A percentile compares a stretch with the other conserved stretches of the same genome.
phyloP scores from a whole-genome alignment of 1,140 invertebrate species.

The Mactra quadrangularis region DNA sequence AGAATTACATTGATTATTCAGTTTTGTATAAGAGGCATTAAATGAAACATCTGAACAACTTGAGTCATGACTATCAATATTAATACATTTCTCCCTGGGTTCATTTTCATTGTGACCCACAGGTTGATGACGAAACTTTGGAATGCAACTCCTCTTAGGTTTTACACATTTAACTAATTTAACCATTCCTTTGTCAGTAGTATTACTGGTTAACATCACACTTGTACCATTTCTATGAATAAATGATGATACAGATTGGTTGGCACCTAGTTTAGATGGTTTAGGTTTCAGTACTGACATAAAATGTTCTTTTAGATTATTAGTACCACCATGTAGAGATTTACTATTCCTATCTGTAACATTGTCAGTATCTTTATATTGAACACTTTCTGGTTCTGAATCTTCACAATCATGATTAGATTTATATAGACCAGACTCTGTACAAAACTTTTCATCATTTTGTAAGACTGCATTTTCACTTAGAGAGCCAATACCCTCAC shows the following conservation, averaged over 20 bases:
- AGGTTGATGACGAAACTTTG: constrained; percentile 13
- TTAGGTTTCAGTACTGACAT: neutral
- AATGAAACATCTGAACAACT: neutral
- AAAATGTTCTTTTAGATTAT: neutral
- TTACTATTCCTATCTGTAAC: no score
- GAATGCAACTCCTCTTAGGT: constrained; percentile 11
- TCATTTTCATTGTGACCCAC: neutral
- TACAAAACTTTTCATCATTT: constrained; percentile 5
- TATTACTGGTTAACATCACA: neutral
- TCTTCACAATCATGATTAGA: constrained; percentile 30
- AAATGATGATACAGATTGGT: neutral
- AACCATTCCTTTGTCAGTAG: neutral
- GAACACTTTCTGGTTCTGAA: constrained; percentile 53
- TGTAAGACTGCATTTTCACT: no score
- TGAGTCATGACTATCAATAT: neutral
- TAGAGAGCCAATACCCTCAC: no score
- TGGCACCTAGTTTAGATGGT: neutral
- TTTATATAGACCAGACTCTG: constrained; percentile 33
- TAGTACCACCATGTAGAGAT: neutral
- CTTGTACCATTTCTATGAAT: neutral
- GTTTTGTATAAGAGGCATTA: neutral
- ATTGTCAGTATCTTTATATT: neutral
- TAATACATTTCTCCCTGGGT: no score
- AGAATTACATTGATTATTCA: no score
- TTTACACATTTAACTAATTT: constrained; percentile 28